Conservation (phyloP, 2,888 invertebrate genomes). For the Drosophila phalerata region DNA sequence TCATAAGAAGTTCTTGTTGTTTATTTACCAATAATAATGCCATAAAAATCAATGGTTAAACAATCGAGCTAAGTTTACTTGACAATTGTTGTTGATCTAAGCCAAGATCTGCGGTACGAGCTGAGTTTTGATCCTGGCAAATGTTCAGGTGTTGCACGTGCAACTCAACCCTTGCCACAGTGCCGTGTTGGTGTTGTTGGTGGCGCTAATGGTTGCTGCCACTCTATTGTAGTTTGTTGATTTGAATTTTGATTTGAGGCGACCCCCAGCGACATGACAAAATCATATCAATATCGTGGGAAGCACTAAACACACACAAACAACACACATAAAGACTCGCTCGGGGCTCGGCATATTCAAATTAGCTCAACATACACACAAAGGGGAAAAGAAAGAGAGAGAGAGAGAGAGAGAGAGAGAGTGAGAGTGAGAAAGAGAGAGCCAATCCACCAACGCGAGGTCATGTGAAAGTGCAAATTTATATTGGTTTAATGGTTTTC, state of each 20-base stretch:
- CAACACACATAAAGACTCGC: slow-evolving; percentile 11
- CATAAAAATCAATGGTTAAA: slow-evolving; percentile 65
- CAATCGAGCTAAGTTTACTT: slow-evolving; percentile 3
- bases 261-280: slow-evolving; percentile 43
- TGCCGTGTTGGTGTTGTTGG: slow-evolving; percentile 15
- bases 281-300: slow-evolving; percentile 76
- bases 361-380: slow-evolving; percentile 55
- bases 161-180: slow-evolving; percentile 34
- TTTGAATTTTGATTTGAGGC: slow-evolving; percentile 52
- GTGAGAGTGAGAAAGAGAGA: slow-evolving; percentile 19
- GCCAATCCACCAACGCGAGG: slow-evolving; percentile 47
- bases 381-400: slow-evolving; percentile 18
- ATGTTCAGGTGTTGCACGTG: slow-evolving; percentile 56
- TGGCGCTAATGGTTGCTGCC: slow-evolving; percentile 56
- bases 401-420: neutral
- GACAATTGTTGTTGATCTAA: slow-evolving; percentile 13
- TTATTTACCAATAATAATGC: slow-evolving; percentile 71
- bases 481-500: slow-evolving; percentile 73
- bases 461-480: slow-evolving; percentile 82
- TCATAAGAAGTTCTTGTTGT: slow-evolving; percentile 19
- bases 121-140: slow-evolving; percentile 6
- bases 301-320: slow-evolving; percentile 57
- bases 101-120: slow-evolving; percentile 8
- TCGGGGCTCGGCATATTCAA: slow-evolving; percentile 59
- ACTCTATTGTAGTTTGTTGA: slow-evolving; percentile 63